A percentile compares a stretch with the other conserved stretches of the same genome.
phyloP scores from a whole-genome alignment of 2,888 invertebrate genomes.

The Conchocele bisecta region DNA sequence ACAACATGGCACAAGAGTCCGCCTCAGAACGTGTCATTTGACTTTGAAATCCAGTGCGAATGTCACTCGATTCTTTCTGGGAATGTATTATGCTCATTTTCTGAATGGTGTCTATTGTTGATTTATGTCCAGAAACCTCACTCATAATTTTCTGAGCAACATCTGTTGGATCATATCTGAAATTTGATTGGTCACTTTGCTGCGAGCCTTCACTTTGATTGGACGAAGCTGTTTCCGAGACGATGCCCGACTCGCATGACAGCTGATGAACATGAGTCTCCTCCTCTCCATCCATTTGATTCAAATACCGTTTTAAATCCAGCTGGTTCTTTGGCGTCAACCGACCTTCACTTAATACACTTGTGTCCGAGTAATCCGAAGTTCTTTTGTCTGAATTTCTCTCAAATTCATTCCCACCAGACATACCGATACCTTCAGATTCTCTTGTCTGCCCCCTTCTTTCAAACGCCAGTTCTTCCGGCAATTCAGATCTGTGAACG shows the following conservation, averaged over 20 bases:
- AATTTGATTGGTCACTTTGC: slow-evolving; percentile 57
- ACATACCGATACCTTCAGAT: slow-evolving; percentile 52
- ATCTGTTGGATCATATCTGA: slow-evolving; percentile 66
- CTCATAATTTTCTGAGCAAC: slow-evolving; percentile 74
- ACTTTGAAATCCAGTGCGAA: slow-evolving; percentile 52
- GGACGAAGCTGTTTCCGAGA: slow-evolving; percentile 66
- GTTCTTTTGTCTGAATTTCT: slow-evolving; percentile 43
- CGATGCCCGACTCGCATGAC: slow-evolving; percentile 65
- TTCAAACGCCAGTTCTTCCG: slow-evolving; percentile 32
- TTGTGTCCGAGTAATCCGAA: slow-evolving; percentile 59
- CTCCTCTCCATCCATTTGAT: slow-evolving; percentile 44
- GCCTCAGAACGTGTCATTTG: too few relatives aligned
- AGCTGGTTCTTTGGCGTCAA: slow-evolving; percentile 46
- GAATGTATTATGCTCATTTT: slow-evolving; percentile 67
- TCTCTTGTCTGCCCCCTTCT: slow-evolving; percentile 54
- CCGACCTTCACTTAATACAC: slow-evolving; percentile 47
- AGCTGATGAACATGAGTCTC: slow-evolving; percentile 26
- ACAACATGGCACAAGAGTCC: too few relatives aligned
- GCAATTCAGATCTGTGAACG: background rate
- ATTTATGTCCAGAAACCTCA: slow-evolving; percentile 72
- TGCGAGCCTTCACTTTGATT: slow-evolving; percentile 68
- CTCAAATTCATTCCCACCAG: slow-evolving; percentile 55
- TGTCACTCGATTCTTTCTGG: slow-evolving; percentile 54
- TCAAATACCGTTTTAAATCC: slow-evolving; percentile 43
- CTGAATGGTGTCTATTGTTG: slow-evolving; percentile 73